Base-by-base conservation (phyloP, 2,797 vertebrate species). In the Chelon labrosus region DNA sequence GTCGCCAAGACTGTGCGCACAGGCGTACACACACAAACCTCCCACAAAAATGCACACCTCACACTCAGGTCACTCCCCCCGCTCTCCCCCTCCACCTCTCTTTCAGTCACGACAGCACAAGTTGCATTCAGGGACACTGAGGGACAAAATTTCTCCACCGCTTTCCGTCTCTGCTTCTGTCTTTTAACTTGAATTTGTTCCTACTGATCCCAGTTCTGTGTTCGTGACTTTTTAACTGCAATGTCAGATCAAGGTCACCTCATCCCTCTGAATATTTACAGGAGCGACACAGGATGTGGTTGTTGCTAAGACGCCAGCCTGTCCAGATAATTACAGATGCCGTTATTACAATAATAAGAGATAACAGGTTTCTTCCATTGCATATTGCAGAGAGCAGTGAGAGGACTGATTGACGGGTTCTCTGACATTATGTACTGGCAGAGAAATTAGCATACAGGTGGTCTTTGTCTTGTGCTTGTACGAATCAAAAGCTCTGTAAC, bases 211-310 rank as follows among this genome's bases (percentile, higher is more conserved):
- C 42, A 20, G 5, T 57, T 56, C 58, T 71, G 27, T 49, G 7
- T 65, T 82, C 69, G 58, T 72, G 75, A 79, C 71, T 83, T 77
- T 73, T 52, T 67, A 22, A 62, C 76, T 77, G 70, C 69, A 80
- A 71, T 89, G 83, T 89, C 85, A 87, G 76, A 78, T 80, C 88
- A 89, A 91, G 88, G 88, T 87, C 87, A 85, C 74, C 76, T 78
- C 60, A 83, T 79, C 71, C 61, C 63, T 70, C 65, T 65, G 38
- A 70, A 73, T 72, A 38, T 65, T 75, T 77, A 65, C 35, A 74
- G 38, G 53, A 79, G 59, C 13, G 1, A 78, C 57, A 64, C 77
- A 71, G 62, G 37, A 7, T 70, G 70, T 69, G 54, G 72, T 66
- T 74, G 65, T 70, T 81, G 65, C 68, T 61, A 70, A 79, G 54